phyloP scores from a whole-genome alignment of 1,140 invertebrate species.

The Rhizoglyphus robini region DNA sequence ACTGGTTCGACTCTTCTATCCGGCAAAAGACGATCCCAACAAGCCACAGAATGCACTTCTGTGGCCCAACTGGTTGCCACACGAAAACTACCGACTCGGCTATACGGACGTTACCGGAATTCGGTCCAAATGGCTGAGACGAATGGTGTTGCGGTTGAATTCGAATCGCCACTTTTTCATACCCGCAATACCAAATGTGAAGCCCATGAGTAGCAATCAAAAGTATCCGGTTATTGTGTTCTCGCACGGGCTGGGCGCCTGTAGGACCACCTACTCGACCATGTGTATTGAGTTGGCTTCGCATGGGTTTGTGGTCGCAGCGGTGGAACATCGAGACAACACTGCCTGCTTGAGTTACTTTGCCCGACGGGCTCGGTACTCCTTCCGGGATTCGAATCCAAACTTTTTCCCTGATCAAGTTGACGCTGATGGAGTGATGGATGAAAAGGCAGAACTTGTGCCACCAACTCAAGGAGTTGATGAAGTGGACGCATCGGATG shows the following conservation, averaged over 20 bases:
- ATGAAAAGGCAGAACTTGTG: neutral
- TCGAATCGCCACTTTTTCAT: slow-evolving; percentile 38
- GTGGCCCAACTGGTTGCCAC: slow-evolving; percentile 45
- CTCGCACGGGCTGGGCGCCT: slow-evolving; percentile 51
- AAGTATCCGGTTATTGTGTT: slow-evolving; percentile 47
- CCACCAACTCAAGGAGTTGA: neutral
- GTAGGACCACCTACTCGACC: slow-evolving; percentile 45
- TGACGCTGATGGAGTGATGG: neutral
- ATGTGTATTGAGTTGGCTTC: slow-evolving; percentile 48
- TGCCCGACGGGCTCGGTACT: slow-evolving; percentile 18
- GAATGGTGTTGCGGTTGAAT: slow-evolving; percentile 38
- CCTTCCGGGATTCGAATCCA: slow-evolving; percentile 19
- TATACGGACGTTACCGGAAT: slow-evolving; percentile 40
- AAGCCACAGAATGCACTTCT: slow-evolving; percentile 31
- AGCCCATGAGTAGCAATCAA: slow-evolving; percentile 21
- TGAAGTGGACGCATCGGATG: slow-evolving; percentile 16
- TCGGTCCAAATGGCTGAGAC: slow-evolving; percentile 37
- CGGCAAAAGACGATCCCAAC: slow-evolving; percentile 16
- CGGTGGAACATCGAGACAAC: slow-evolving; percentile 37
- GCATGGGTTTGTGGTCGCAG: slow-evolving; percentile 48
- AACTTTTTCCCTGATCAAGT: slow-evolving; percentile 13
- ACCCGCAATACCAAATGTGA: slow-evolving; percentile 42
- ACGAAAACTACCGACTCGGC: slow-evolving; percentile 42
- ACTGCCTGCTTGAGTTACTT: slow-evolving; percentile 43
- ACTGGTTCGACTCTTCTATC: slow-evolving; percentile 27